These are phyloP conservation scores for Chascanopsetta lugubris DNA, from an alignment of 2,113 vertebrate species.

Conservation along the genomic window DNA sequence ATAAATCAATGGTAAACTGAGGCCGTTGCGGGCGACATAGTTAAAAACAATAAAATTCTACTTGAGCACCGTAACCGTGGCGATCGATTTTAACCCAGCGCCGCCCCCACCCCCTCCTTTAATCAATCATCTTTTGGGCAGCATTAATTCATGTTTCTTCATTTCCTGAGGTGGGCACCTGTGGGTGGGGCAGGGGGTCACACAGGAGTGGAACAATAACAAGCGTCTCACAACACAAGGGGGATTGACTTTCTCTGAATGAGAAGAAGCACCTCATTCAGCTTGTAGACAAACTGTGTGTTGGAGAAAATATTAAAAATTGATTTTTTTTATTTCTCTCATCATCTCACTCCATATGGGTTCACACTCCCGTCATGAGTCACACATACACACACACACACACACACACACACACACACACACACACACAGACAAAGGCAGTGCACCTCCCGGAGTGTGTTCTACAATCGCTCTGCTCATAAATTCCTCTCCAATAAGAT, in stretches of 20 bases:
- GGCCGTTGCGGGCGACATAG: constrained; percentile 11
- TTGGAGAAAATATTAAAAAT: constrained; percentile 70
- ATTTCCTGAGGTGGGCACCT: constrained; percentile 23
- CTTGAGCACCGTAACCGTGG: constrained; percentile 32
- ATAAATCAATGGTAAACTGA: constrained; percentile 57
- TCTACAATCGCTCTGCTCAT: constrained; percentile 42
- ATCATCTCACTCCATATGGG: constrained; percentile 40
- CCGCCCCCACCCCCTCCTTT: constrained; percentile 50
- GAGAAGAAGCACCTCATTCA: constrained; percentile 54
- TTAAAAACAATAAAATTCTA: constrained; percentile 59
- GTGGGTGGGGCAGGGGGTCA: constrained; percentile 33
- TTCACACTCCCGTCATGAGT: not conserved
- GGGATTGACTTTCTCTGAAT: constrained; percentile 57
- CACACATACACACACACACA: not conserved
- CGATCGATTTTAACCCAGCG: constrained; percentile 63
- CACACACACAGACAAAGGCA: not conserved
- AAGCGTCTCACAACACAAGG: constrained; percentile 46
- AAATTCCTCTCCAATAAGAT: constrained; percentile 22
- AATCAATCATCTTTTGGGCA: constrained; percentile 54
- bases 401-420: not conserved
- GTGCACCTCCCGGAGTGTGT: not conserved
- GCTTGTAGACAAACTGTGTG: constrained; percentile 37
- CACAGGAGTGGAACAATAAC: constrained; percentile 32
- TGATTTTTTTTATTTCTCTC: constrained; percentile 52
- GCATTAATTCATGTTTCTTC: constrained; percentile 48